Evolutionary conservation across 2,113 vertebrate species (phyloP).

Genomic region (Acinonyx jubatus): DNA sequence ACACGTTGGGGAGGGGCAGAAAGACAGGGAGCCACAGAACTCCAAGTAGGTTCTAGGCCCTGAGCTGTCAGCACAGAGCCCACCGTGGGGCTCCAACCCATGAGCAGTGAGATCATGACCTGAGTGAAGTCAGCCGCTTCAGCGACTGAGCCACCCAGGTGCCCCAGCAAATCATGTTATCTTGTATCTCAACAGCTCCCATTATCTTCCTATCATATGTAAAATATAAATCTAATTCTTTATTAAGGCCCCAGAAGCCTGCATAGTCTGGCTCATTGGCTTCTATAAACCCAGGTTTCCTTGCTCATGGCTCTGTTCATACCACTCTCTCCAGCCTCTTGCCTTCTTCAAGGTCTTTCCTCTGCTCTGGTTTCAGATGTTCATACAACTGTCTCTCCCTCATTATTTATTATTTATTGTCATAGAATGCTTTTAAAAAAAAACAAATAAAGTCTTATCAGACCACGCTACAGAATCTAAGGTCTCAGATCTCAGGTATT

Average conservation of each 20-base stretch:
- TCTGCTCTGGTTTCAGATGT: background rate
- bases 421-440: background rate
- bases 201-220: background rate
- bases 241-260: rapidly evolving
- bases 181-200: background rate
- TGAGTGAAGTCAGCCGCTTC: too few species aligned
- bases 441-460: background rate
- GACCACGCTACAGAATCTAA: background rate
- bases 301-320: rapidly evolving
- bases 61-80: too few species aligned
- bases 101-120: too few species aligned
- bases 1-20: too few species aligned
- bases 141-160: too few species aligned
- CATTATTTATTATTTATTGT: background rate
- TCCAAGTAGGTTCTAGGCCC: too few species aligned
- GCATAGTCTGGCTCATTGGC: background rate
- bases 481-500: background rate
- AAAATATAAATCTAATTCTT: background rate
- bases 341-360: background rate
- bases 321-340: background rate
- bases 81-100: too few species aligned
- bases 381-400: background rate
- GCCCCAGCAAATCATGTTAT: background rate
- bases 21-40: too few species aligned
- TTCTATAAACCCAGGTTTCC: background rate